These are phyloP conservation scores for Argya squamiceps DNA, from an alignment of 2,797 vertebrate genomes.

Conservation along the genomic window DNA sequence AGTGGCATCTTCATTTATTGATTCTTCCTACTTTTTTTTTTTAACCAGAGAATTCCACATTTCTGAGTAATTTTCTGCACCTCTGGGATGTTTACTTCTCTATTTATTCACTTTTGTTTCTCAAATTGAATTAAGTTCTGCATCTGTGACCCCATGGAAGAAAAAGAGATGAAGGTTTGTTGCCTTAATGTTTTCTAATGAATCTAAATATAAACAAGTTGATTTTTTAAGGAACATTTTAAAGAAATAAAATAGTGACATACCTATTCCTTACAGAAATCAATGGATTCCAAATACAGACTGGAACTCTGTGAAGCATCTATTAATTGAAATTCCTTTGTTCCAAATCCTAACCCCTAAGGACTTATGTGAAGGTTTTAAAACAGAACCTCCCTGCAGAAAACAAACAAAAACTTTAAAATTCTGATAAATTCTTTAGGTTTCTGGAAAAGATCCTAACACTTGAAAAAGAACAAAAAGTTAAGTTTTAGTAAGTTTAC, in stretches of 20 bases:
- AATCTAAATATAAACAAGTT: background rate
- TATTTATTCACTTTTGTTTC: background rate
- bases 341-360: background rate
- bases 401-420: background rate
- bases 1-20: background rate
- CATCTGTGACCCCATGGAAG: background rate
- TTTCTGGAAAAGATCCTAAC: background rate
- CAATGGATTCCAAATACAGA: background rate
- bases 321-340: background rate
- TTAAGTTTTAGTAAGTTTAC: background rate
- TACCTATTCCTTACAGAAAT: background rate
- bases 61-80: background rate
- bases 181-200: background rate
- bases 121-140: background rate
- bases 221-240: background rate
- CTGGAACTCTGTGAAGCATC: background rate
- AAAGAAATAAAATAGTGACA: background rate
- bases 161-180: background rate
- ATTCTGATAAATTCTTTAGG: background rate
- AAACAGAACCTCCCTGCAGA: background rate
- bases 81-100: background rate
- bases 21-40: background rate
- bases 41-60: background rate
- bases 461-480: background rate
- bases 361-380: background rate